Conservation (phyloP, 2,888 invertebrate genomes). For the Mermis nigrescens region DNA sequence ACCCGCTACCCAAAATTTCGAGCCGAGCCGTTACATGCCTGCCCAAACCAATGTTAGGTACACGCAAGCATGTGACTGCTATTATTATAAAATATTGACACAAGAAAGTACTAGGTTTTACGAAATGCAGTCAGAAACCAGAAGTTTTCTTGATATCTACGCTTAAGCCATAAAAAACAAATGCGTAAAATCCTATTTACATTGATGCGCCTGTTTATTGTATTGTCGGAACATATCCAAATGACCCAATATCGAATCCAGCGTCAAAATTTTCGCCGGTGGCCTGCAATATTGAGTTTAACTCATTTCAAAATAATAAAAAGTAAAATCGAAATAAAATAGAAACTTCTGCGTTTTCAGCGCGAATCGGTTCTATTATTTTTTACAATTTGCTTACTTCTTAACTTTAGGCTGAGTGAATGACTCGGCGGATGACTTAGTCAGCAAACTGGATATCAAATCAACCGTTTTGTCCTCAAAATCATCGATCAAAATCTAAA, state of each 20-base stretch:
- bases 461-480: conserved; percentile 57
- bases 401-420: conserved; percentile 72
- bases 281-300: neutral
- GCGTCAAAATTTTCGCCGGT: conserved; percentile 9
- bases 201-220: conserved; percentile 33
- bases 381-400: conserved; percentile 40
- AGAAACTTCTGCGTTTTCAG: too few species aligned
- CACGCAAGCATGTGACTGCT: too few species aligned
- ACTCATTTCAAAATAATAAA: too few species aligned
- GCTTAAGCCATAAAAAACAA: too few species aligned
- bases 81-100: too few species aligned
- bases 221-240: conserved; percentile 60
- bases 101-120: too few species aligned
- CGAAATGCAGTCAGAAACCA: too few species aligned
- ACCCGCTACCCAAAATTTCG: too few species aligned
- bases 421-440: conserved; percentile 42
- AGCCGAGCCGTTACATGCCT: too few species aligned
- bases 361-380: neutral
- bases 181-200: too few species aligned
- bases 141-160: too few species aligned
- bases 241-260: conserved; percentile 57
- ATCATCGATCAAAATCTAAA: conserved; percentile 63
- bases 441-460: conserved; percentile 35
- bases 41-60: too few species aligned
- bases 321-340: neutral